Percentiles rank a stretch among this genome's conserved stretches.
These are phyloP conservation scores for Solea senegalensis DNA, from an alignment of 2,113 vertebrate genomes.

Conservation along the genomic window DNA sequence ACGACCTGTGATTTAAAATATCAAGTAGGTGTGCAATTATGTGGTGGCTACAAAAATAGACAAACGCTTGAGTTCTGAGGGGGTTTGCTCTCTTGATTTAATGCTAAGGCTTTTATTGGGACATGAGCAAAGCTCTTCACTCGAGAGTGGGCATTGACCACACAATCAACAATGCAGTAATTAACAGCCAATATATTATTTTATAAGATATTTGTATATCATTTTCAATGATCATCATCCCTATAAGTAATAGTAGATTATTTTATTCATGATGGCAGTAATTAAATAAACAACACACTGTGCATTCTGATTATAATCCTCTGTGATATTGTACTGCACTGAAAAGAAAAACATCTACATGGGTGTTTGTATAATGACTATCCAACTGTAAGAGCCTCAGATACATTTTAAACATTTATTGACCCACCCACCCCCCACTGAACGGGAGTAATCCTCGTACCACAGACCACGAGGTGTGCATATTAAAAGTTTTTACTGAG, in stretches of 20 bases:
- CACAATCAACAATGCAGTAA: slow-evolving; percentile 44
- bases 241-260: too few relatives aligned
- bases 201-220: too few relatives aligned
- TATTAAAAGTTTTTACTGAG: slow-evolving; percentile 80
- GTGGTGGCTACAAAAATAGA: slow-evolving; percentile 27
- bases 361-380: slow-evolving; percentile 47
- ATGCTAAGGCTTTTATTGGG: slow-evolving; percentile 51
- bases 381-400: slow-evolving; percentile 52
- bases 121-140: slow-evolving; percentile 61
- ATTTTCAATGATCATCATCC: too few relatives aligned
- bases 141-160: slow-evolving; percentile 52
- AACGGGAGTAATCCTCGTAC: slow-evolving; percentile 66
- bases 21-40: slow-evolving; percentile 29
- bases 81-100: slow-evolving; percentile 49
- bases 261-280: not conserved
- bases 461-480: slow-evolving; percentile 73
- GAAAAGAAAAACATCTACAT: slow-evolving; percentile 12
- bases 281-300: slow-evolving; percentile 2
- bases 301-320: slow-evolving; percentile 10
- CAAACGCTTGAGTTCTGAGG: slow-evolving; percentile 55
- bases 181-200: slow-evolving; percentile 30
- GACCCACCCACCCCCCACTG: slow-evolving; percentile 55
- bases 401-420: slow-evolving; percentile 80
- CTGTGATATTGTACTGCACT: slow-evolving; percentile 23
- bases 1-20: slow-evolving; percentile 42